Conservation (phyloP, 1,140 invertebrate species). For the Telenomus remus region DNA sequence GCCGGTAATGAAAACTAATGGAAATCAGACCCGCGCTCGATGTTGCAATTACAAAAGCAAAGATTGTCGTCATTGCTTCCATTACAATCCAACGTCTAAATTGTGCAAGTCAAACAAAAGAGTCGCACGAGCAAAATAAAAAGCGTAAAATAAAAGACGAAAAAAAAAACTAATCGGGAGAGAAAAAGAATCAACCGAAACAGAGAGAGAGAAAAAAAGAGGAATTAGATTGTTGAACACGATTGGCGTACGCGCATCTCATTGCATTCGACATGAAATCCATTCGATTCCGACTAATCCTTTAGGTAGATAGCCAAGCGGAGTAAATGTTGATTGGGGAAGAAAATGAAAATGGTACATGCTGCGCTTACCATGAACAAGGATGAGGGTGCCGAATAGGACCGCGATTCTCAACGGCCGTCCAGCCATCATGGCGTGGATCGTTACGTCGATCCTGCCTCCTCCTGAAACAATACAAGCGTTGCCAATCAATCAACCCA, state of each 20-base stretch:
- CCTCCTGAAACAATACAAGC: conserved; percentile 71
- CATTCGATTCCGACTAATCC: conserved; percentile 54
- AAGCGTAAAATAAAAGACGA: neutral
- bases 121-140: conserved; percentile 7
- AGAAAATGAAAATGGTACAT: conserved; percentile 60
- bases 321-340: conserved; percentile 58
- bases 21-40: too few species aligned
- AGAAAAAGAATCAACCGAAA: neutral
- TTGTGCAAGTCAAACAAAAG: too few species aligned
- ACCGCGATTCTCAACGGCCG: conserved; percentile 70
- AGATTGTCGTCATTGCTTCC: too few species aligned
- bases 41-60: too few species aligned
- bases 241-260: conserved; percentile 26
- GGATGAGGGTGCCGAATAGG: conserved; percentile 72
- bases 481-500: conserved; percentile 61
- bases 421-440: conserved; percentile 73
- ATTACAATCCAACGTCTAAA: too few species aligned
- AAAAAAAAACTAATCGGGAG: conserved; percentile 9
- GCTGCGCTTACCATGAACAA: conserved; percentile 71
- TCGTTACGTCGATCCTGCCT: conserved; percentile 76
- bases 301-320: conserved; percentile 26
- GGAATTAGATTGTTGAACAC: conserved; percentile 15
- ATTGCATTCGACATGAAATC: conserved; percentile 44
- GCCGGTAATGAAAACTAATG: too few species aligned
- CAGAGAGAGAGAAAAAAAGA: conserved; percentile 11